Evolutionary conservation across 2,113 vertebrate species (phyloP).

Genomic region (Aegotheles bennettii): DNA sequence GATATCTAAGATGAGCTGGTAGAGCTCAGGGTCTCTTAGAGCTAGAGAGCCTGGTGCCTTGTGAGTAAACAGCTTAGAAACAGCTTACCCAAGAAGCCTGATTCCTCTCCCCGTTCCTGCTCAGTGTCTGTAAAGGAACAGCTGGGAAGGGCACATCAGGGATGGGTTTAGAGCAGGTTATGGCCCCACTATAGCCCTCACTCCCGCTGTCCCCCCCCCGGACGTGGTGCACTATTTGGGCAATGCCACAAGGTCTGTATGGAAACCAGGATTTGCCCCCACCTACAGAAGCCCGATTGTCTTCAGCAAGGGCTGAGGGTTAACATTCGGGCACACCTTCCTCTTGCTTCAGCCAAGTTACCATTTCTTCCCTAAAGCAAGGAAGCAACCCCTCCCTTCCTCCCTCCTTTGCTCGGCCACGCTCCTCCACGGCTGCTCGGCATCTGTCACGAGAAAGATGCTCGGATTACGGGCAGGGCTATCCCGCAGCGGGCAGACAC

Average conservation of each 20-base stretch:
- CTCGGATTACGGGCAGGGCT: neutral
- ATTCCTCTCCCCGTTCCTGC: neutral
- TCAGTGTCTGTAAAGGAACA: neutral
- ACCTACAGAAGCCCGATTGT: neutral
- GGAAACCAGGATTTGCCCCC: neutral
- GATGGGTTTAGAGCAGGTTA: neutral
- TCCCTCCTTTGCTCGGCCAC: neutral
- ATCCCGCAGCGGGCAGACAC: neutral
- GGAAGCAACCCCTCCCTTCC: neutral
- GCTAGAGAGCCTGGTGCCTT: neutral
- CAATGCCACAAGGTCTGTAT: neutral
- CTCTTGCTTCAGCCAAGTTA: neutral
- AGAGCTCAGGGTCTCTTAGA: neutral
- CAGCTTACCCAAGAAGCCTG: neutral
- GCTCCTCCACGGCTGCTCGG: neutral
- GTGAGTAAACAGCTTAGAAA: neutral
- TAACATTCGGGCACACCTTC: neutral
- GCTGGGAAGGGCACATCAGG: neutral
- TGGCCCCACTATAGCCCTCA: accelerated
- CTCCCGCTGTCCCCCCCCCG: neutral
- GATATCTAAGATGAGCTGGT: neutral
- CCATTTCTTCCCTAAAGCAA: neutral
- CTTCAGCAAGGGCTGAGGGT: neutral
- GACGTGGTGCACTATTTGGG: neutral
- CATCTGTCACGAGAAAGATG: neutral